Base-by-base conservation (phyloP, 2,113 vertebrate genomes). In the Phaetusa simplex region DNA sequence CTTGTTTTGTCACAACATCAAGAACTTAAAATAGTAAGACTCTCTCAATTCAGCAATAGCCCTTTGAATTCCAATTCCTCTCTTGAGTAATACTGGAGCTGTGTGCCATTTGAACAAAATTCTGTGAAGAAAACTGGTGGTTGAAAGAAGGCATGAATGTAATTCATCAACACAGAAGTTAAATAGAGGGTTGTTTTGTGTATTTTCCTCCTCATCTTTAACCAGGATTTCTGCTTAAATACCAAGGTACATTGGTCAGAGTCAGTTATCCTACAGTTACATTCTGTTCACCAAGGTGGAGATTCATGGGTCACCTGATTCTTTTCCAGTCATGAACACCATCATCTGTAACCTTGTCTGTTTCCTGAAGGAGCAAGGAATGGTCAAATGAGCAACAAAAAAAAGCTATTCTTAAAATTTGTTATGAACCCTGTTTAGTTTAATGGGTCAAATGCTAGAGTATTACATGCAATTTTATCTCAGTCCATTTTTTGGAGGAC, bases 291-390 rank as follows among this genome's bases (percentile, higher is more conserved):
- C 65, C 53, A 91, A 76, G 29, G 49, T 82, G n/a, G 79, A 72
- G 82, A 88, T 96, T 97, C 92, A 95, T 65, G 94, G 91, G 93
- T 97, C 90, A 98, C 34, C 81, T 91, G 80, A 95, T 95, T 96
- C 94, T 97, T 96, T 97, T 95, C 94, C 94, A 97, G 94, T 90
- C 90, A 87, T 94, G 88, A 97, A 90, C 90, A 95, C 71, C 95
- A 96, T 95, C 93, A 92, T 90, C 95, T 64, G 90, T 77, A 98
- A 97, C 69, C 73, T 91, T 96, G 83, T 93, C 84, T 96, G 53
- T 58, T 98, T 98, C 98, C 97, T 97, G 90, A 83, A 97, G 91
- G 72, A 96, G 96, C 93, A 95, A 97, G 71, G 40, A 92, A 94
- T 85, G 95, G 91, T 95, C 97, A 97, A 97, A 98, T 43, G 36